Base-by-base conservation (phyloP, 2,888 invertebrate species). In the Dasypogon diadema region DNA sequence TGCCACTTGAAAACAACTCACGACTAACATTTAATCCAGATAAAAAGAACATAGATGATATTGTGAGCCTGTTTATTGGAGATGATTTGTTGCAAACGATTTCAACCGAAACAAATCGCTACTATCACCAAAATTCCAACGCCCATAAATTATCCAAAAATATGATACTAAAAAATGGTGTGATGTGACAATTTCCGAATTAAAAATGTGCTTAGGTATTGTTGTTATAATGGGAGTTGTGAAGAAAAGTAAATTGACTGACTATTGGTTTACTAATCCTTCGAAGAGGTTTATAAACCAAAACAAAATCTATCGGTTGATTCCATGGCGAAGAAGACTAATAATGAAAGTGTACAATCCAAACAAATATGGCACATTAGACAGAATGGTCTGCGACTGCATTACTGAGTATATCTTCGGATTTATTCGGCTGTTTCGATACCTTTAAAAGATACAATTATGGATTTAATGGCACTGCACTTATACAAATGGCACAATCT, bases 71-170 rank as follows among this genome's bases (percentile, higher is more conserved):
- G 30, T 48, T 48, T 48, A 48, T 48, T 48, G 48, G 48, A 12
- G 12, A 12, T 12, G 48, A 48, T 12, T 48, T 48, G 12, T 48
- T 14, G 12, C 3, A 48, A 48, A 48, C 16, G 48, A 14, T 48
- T 48, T 14, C 48, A 14, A 14, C 16, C 3, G 48, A 48, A 48
- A 48, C 48, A 12, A 48, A 48, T 48, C 12, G 16, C 3, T 48
- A 48, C n/a, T 48, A 48, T 48, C 48, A 48, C n/a, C 48, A 48
- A 48, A 48, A 48, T 48, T 12, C 12, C 4, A 48, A 48, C 16
- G 4, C 16, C n/a, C n/a, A 48, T 48, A 48, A 14, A 48, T 14
- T 12, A 48, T 14, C 48, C 48, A 48, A 48, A 48, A 48, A 48
- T 14, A n/a, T n/a, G n/a, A n/a, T n/a, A 14, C n/a, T 48, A 14